Evolutionary conservation across 2,888 invertebrate genomes (phyloP).

Genomic region (Nyleta sp.): DNA sequence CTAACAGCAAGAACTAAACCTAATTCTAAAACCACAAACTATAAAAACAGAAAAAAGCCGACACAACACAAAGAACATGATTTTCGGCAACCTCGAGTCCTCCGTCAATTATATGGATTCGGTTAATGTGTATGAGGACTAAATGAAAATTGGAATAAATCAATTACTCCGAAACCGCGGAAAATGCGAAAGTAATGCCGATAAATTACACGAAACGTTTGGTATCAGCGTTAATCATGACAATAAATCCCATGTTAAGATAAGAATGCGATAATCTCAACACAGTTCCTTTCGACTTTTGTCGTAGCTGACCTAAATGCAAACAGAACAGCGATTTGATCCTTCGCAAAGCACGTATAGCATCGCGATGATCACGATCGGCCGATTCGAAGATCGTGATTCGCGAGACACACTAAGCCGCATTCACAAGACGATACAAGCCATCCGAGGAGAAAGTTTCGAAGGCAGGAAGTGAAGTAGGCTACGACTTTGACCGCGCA

Average conservation of each 20-base stretch:
- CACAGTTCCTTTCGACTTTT: slow-evolving; percentile 63
- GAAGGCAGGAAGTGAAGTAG: slow-evolving; percentile 81
- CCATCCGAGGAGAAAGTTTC: slow-evolving; percentile 80
- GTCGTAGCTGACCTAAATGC: slow-evolving; percentile 65
- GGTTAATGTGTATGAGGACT: neutral
- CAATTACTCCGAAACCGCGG: slow-evolving; percentile 39
- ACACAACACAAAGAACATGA: no score
- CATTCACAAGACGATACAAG: slow-evolving; percentile 65
- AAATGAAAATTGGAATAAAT: slow-evolving; percentile 22
- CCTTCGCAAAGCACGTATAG: slow-evolving; percentile 56
- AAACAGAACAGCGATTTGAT: slow-evolving; percentile 62
- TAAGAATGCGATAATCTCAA: slow-evolving; percentile 57
- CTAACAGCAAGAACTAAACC: no score
- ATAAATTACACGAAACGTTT: slow-evolving; percentile 33
- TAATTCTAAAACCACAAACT: no score
- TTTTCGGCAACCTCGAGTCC: no score
- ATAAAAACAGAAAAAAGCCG: no score
- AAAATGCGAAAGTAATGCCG: slow-evolving; percentile 41
- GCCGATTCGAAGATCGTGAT: slow-evolving; percentile 66
- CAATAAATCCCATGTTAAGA: slow-evolving; percentile 51
- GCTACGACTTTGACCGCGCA: slow-evolving; percentile 82
- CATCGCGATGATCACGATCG: slow-evolving; percentile 64
- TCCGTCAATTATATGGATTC: no score
- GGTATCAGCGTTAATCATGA: slow-evolving; percentile 50
- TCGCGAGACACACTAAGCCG: slow-evolving; percentile 67